A percentile compares a stretch with the other conserved stretches of the same genome.
Evolutionary conservation across 2,797 vertebrate genomes (phyloP).

Genomic region (Gymnoscopelus microlampas): DNA sequence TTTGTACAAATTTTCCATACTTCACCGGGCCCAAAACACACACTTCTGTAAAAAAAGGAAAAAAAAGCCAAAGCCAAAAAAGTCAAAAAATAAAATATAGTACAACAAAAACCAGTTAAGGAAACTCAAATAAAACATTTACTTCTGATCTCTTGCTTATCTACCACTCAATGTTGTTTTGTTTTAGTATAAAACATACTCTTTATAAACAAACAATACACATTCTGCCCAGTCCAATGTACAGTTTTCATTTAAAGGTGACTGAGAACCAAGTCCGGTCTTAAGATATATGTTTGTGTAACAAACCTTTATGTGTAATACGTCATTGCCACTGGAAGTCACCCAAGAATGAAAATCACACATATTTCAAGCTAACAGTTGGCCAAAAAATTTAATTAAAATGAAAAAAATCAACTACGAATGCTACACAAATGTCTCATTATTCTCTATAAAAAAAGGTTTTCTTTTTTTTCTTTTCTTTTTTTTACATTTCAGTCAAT

Average conservation of each 20-base stretch:
- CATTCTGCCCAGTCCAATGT: constrained; percentile 85
- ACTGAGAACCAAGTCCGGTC: constrained; percentile 59
- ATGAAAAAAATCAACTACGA: constrained; percentile 78
- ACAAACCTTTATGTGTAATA: constrained; percentile 23
- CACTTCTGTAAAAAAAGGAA: constrained; percentile 52
- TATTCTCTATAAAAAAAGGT: constrained; percentile 41
- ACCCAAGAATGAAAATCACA: constrained; percentile 27
- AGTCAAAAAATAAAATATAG: constrained; percentile 73
- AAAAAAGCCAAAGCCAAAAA: constrained; percentile 50
- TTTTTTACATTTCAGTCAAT: constrained; percentile 72
- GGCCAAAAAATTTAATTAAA: constrained; percentile 55
- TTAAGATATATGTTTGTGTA: constrained; percentile 37
- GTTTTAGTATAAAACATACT: constrained; percentile 89
- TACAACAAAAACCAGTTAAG: constrained; percentile 61
- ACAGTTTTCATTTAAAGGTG: constrained; percentile 78
- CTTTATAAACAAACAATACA: constrained; percentile 90
- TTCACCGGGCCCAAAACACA: constrained; percentile 54
- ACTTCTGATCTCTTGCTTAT: constrained; percentile 80
- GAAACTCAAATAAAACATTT: constrained; percentile 75
- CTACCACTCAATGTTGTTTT: constrained; percentile 81
- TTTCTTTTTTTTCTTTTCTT: constrained; percentile 28
- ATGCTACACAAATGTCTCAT: constrained; percentile 77
- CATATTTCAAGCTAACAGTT: constrained; percentile 48
- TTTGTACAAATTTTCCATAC: constrained; percentile 70
- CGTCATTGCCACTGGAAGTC: constrained; percentile 29